Conservation (phyloP, 2,888 invertebrate species). For the Thymelicus lineola region DNA sequence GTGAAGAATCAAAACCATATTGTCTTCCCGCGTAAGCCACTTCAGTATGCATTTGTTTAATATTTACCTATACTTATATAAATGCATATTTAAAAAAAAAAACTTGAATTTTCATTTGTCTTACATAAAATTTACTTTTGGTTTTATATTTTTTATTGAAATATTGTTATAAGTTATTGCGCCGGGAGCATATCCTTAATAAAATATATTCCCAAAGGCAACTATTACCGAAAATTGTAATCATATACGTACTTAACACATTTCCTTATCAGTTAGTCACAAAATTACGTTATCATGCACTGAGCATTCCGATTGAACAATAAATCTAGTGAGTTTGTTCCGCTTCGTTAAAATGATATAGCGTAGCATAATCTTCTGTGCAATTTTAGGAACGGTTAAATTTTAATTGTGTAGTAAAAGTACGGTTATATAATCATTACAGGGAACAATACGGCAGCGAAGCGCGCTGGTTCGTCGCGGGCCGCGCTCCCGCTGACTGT, state of each 20-base stretch:
- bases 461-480: constrained; percentile 45
- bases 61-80: too few relatives aligned
- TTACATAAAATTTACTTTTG: too few relatives aligned
- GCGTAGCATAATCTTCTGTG: constrained; percentile 69
- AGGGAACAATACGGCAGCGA: constrained; percentile 70
- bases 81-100: constrained; percentile 48
- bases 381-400: constrained; percentile 81
- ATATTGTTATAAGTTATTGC: too few relatives aligned
- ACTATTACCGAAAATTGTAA: too few relatives aligned
- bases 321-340: constrained; percentile 59
- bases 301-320: constrained; percentile 49
- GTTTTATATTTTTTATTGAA: too few relatives aligned
- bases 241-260: too few relatives aligned
- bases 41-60: constrained; percentile 53
- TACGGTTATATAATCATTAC: constrained; percentile 81
- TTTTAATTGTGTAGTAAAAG: constrained; percentile 83
- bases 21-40: constrained; percentile 60
- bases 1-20: constrained; percentile 64
- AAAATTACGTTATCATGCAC: neutral
- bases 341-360: constrained; percentile 72
- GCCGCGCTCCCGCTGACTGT: constrained; percentile 57
- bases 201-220: too few relatives aligned
- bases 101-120: neutral
- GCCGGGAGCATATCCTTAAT: too few relatives aligned
- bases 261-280: too few relatives aligned